Conservation (phyloP, 2,113 vertebrate genomes). For the western clawed frog (Xenopus tropicalis) region DNA sequence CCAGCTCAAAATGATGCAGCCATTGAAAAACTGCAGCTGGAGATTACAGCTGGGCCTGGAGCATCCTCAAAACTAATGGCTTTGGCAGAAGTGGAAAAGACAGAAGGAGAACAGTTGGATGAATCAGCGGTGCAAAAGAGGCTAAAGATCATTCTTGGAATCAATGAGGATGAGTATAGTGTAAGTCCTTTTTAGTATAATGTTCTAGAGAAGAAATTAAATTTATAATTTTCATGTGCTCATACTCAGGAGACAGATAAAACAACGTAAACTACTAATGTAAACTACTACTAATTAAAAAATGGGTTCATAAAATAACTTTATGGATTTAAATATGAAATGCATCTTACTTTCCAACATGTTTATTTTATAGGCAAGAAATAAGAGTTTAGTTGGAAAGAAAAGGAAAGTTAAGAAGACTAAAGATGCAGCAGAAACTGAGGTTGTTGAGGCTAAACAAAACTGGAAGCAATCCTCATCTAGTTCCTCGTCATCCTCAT, state of each 20-base stretch:
- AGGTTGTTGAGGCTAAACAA: not conserved
- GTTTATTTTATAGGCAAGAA: constrained; percentile 14
- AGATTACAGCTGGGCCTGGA: constrained; percentile 67
- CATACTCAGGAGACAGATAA: too few relatives aligned
- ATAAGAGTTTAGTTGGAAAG: not conserved
- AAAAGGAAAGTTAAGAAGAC: not conserved
- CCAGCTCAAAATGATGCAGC: constrained; percentile 54
- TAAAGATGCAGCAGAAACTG: too few relatives aligned
- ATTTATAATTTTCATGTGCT: too few relatives aligned
- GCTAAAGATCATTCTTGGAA: constrained; percentile 64
- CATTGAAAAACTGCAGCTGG: constrained; percentile 70
- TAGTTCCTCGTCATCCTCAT: constrained; percentile 45
- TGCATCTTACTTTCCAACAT: too few relatives aligned
- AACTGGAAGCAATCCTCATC: constrained; percentile 29
- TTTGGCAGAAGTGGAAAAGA: constrained; percentile 49
- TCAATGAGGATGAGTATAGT: constrained; percentile 48
- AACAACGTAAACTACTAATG: too few relatives aligned
- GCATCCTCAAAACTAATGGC: constrained; percentile 67
- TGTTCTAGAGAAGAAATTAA: too few relatives aligned
- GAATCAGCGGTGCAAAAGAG: constrained; percentile 59
- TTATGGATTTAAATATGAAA: too few relatives aligned
- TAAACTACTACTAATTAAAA: too few relatives aligned
- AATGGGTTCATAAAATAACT: too few relatives aligned
- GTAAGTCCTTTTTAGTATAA: constrained; percentile 31
- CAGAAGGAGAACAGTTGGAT: constrained; percentile 41